These are phyloP conservation scores for Scomber colias DNA, from an alignment of 2,113 vertebrate species.

Conservation along the genomic window DNA sequence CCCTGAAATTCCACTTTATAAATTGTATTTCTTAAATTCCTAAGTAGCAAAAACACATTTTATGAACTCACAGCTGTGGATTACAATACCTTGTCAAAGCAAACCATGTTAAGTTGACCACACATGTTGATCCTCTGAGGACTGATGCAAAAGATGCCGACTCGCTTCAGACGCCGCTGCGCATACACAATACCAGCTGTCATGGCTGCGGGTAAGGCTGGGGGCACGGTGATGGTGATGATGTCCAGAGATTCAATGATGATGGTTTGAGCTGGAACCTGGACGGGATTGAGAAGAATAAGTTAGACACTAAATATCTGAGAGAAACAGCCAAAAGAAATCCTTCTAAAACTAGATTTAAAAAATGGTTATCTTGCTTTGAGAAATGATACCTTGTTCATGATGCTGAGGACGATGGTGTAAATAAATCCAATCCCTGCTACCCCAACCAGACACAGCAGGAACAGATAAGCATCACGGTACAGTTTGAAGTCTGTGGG, in stretches of 20 bases:
- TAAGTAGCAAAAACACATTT: neutral
- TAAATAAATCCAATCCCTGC: slow-evolving; percentile 94
- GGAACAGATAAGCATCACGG: slow-evolving; percentile 94
- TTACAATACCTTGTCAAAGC: slow-evolving; percentile 94
- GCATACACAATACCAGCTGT: slow-evolving; percentile 96
- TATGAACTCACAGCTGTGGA: neutral
- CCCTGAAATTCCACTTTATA: neutral
- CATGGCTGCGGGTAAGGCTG: slow-evolving; percentile 95
- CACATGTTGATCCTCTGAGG: slow-evolving; percentile 99
- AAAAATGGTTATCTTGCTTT: too few species aligned
- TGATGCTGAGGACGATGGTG: slow-evolving; percentile 90
- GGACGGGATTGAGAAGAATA: neutral
- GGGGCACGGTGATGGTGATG: slow-evolving; percentile 96
- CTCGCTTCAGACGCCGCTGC: slow-evolving; percentile 91
- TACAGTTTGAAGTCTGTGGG: slow-evolving; percentile 98
- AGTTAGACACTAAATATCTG: too few species aligned
- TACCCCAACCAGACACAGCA: slow-evolving; percentile 93
- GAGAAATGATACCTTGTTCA: slow-evolving; percentile 85
- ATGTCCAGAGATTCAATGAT: slow-evolving; percentile 95
- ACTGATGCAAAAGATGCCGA: slow-evolving; percentile 97
- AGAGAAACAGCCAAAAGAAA: too few species aligned
- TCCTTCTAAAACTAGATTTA: too few species aligned
- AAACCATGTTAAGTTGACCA: slow-evolving; percentile 95
- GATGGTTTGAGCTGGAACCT: slow-evolving; percentile 89
- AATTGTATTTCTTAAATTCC: neutral